Evolutionary conservation across 2,888 invertebrate species (phyloP), one percentile per base, ranked within the genome.

Genomic region (Acrobasis consociella): DNA sequence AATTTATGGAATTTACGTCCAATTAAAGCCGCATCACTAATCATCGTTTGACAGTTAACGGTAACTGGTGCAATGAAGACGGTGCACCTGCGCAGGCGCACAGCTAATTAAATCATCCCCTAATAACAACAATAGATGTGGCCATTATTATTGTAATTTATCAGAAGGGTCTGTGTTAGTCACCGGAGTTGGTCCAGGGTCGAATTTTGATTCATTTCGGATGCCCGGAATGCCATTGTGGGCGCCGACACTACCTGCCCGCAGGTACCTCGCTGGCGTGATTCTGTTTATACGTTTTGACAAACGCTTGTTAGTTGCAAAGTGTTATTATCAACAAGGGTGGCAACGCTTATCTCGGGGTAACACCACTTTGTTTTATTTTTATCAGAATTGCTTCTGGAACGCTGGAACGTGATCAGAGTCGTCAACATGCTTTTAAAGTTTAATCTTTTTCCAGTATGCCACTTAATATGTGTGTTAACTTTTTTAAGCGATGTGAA

Each of bases 191-290:
- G 69, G 71, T 68, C 72, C 73, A 80, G 82, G 78, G 76, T 72
- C 82, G 86, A 87, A 84, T 88, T 90, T 90, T 87, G 89, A 91
- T 89, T 91, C 87, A 91, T 89, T 89, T 89, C 83, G 85, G 82
- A 86, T 88, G 87, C 72, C 76, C 82, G 90, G 91, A 90, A 91
- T 91, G 90, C 89, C 85, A 91, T 91, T 91, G 90, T 89, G 75
- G 76, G 73, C 76, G 83, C 82, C 84, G 85, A 73, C 75, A 72
- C 78, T 91, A 90, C 91, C 90, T 91, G 89, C 74, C 74, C 76
- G 75, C 84, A 80, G 80, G 79, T 75, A 78, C 60, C 53, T 65
- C 58, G 49, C 69, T 65, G 67, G 64, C 65, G 64, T 62, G 75
- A 75, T 78, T 81, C 79, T 89, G 87, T 88, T 87, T 87, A 86